A percentile compares a stretch with the other conserved stretches of the same genome.
Conservation (phyloP, 2,888 invertebrate species). For the Temnothorax rugatulus region DNA sequence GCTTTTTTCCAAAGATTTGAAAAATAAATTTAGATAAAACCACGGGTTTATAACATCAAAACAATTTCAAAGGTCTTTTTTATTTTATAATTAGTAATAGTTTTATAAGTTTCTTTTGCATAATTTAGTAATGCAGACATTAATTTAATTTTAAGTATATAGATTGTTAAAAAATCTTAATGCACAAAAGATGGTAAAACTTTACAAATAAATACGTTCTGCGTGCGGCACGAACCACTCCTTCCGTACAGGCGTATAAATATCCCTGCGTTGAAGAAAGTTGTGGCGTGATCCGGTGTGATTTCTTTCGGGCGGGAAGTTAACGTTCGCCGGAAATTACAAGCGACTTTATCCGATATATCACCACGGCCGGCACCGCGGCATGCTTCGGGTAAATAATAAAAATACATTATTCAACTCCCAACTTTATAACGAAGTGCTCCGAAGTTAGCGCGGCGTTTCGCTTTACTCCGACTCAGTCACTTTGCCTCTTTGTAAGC, state of each 20-base stretch:
- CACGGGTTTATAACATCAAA: background rate
- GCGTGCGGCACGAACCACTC: slow-evolving; percentile 17
- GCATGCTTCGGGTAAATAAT: slow-evolving; percentile 61
- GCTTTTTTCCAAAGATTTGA: background rate
- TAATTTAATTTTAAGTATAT: background rate
- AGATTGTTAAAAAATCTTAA: slow-evolving; percentile 16
- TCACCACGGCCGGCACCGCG: slow-evolving; percentile 41
- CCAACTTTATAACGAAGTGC: slow-evolving; percentile 66
- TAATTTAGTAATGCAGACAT: background rate
- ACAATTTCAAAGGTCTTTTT: background rate
- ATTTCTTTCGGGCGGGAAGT: slow-evolving; percentile 53
- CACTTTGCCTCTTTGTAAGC: slow-evolving; percentile 61
- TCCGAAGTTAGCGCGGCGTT: slow-evolving; percentile 61
- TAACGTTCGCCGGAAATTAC: slow-evolving; percentile 57
- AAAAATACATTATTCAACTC: slow-evolving; percentile 68
- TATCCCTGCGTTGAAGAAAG: slow-evolving; percentile 36
- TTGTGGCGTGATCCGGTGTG: slow-evolving; percentile 57
- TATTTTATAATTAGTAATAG: background rate
- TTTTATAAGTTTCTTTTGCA: background rate
- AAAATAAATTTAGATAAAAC: background rate
- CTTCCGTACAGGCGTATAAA: slow-evolving; percentile 35
- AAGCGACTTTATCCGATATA: slow-evolving; percentile 59
- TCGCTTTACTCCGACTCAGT: slow-evolving; percentile 61
- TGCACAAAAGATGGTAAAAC: background rate
- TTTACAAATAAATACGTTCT: slow-evolving; percentile 43